Evolutionary conservation across 2,888 invertebrate species (phyloP).

Genomic region (Pemphredon lugubris): DNA sequence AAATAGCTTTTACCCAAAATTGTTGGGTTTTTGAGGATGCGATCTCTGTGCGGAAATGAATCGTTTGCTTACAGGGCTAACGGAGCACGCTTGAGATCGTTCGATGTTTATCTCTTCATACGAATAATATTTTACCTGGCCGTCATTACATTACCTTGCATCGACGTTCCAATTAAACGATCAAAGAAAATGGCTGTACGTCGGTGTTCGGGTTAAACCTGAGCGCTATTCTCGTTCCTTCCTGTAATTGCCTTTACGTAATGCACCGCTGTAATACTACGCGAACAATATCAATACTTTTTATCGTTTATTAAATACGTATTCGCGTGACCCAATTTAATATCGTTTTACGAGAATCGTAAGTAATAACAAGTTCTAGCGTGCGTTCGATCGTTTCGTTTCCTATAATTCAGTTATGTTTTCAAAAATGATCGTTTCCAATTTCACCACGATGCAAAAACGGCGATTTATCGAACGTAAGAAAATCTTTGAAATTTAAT

Average conservation of each 20-base stretch:
- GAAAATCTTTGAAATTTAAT: slow-evolving; percentile 21
- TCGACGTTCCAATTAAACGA: neutral
- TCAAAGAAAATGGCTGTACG: neutral
- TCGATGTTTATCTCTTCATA: too few species aligned
- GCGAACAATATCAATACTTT: neutral
- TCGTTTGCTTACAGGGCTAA: neutral
- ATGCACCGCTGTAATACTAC: neutral
- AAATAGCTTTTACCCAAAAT: too few species aligned
- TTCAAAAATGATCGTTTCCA: too few species aligned
- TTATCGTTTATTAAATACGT: neutral
- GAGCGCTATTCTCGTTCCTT: slow-evolving; percentile 6
- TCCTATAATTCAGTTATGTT: too few species aligned
- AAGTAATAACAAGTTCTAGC: neutral
- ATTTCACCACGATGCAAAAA: too few species aligned
- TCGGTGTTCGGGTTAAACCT: neutral
- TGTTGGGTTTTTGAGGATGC: too few species aligned
- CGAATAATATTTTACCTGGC: too few species aligned
- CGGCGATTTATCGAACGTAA: neutral
- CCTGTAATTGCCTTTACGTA: slow-evolving; percentile 30
- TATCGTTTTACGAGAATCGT: neutral
- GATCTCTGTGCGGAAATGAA: too few species aligned
- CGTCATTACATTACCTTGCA: neutral
- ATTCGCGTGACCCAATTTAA: neutral
- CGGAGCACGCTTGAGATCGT: too few species aligned
- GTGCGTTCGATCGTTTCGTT: too few species aligned